These are phyloP conservation scores for Hypomecis atomaria DNA, from an alignment of 2,888 invertebrate genomes.

Conservation along the genomic window DNA sequence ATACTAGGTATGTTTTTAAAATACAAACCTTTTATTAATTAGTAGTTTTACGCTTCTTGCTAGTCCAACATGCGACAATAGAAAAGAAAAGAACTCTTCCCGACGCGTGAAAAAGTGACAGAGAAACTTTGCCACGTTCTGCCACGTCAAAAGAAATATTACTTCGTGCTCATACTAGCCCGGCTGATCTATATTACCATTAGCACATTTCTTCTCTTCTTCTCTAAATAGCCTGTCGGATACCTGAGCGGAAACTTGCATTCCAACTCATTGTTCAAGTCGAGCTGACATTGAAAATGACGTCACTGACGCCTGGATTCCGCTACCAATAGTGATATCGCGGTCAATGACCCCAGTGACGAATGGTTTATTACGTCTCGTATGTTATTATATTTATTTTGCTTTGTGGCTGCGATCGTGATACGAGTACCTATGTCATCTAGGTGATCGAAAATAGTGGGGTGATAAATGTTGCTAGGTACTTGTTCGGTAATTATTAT, in stretches of 20 bases:
- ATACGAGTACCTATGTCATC: slow-evolving; percentile 17
- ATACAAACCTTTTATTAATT: no score
- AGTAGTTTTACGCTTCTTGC: no score
- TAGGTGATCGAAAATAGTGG: neutral
- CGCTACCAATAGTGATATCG: slow-evolving; percentile 29
- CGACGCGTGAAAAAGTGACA: no score
- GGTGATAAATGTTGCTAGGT: no score
- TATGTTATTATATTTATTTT: slow-evolving; percentile 16
- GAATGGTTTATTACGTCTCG: slow-evolving; percentile 11
- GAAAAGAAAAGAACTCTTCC: no score
- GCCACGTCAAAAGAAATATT: no score
- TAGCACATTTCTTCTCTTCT: slow-evolving; percentile 4
- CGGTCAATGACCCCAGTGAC: slow-evolving; percentile 31
- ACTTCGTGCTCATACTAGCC: no score
- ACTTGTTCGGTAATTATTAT: no score
- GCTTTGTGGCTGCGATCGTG: slow-evolving; percentile 2
- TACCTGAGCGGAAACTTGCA: slow-evolving; percentile 26
- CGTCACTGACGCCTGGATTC: slow-evolving; percentile 33
- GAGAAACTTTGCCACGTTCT: no score
- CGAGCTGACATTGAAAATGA: slow-evolving; percentile 34
- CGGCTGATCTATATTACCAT: no score
- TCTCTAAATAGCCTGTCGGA: slow-evolving; percentile 6
- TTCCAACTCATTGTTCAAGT: slow-evolving; percentile 27
- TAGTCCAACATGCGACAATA: no score
- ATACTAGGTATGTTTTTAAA: no score